Evolutionary conservation across 2,113 vertebrate genomes (phyloP).

Genomic region (Eclectus roratus): DNA sequence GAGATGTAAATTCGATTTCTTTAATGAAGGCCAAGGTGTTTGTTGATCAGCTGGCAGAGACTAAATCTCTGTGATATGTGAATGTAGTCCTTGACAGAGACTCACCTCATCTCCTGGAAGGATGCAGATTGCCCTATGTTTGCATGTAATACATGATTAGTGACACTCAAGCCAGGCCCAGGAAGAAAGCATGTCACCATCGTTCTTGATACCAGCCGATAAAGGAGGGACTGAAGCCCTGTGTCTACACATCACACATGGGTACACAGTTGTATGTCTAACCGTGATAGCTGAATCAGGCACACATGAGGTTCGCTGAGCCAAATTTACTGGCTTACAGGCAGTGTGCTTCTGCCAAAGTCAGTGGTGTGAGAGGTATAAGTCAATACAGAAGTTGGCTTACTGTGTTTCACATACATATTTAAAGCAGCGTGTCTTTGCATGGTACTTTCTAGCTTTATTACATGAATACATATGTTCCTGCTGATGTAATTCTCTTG

Average conservation of each 20-base stretch:
- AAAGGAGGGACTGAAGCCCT: not conserved
- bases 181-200: not conserved
- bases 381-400: not conserved
- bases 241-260: not conserved
- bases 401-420: not conserved
- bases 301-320: not conserved
- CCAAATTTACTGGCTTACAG: not conserved
- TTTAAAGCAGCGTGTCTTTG: constrained; percentile 20
- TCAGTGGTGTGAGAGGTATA: not conserved
- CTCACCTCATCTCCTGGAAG: not conserved
- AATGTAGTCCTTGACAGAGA: not conserved
- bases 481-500: constrained; percentile 39
- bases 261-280: not conserved
- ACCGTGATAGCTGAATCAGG: too few relatives aligned
- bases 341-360: not conserved
- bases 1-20: constrained; percentile 31
- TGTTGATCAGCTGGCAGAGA: not conserved
- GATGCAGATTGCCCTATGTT: not conserved
- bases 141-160: not conserved
- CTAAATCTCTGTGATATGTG: not conserved
- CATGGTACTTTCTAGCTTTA: not conserved
- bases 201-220: not conserved
- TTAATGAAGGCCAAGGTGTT: not conserved
- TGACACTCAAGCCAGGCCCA: not conserved
- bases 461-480: constrained; percentile 48